Base-by-base conservation (phyloP, 2,113 vertebrate genomes). In the Apodemus speciosus region DNA sequence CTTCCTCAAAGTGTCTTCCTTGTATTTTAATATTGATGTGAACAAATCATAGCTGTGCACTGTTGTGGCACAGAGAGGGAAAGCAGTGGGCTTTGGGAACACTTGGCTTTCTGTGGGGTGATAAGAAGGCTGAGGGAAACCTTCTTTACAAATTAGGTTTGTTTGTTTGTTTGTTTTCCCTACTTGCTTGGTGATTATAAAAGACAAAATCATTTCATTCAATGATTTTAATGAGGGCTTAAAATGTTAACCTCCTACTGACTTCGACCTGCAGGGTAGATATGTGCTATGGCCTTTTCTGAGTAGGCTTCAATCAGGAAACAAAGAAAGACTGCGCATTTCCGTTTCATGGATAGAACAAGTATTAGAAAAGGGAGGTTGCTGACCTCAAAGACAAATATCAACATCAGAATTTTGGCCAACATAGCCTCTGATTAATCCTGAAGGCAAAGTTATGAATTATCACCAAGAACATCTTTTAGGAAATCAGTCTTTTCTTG, bases 291-390 rank as follows among this genome's bases (percentile, higher is more conserved):
- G 20, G 40, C 38, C 53, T 71, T 96, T 94, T 66, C 14, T 92
- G 11, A 88, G 86, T 38, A 75, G 38, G 75, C 40, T 92, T 87
- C 84, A 40, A 80, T 69, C 38, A 38, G 3, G 72, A 60, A 86
- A 76, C 38, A 83, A 92, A 94, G 62, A 85, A 56, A 40, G 6
- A 0, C 3, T 9, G 75, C 71, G 10, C 1, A 71, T 72, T 87
- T 92, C 43, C 38, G 23, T 53, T 53, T 16, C 25, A 86, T 51
- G 46, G 51, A 68, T 58, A 89, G 21, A 90, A 71, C 91, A 92
- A 94, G 85, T 92, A 60, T 79, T 84, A 88, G 85, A 81, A 96
- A 72, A 90, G 4, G 73, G 58, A 93, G 46, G 30, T 38, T 81
- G n/a, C 68, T 92, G 60, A 69, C 21, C 14, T 80, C 73, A 46